Base-by-base conservation (phyloP, 2,113 vertebrate species). In the Phoxinus phoxinus region DNA sequence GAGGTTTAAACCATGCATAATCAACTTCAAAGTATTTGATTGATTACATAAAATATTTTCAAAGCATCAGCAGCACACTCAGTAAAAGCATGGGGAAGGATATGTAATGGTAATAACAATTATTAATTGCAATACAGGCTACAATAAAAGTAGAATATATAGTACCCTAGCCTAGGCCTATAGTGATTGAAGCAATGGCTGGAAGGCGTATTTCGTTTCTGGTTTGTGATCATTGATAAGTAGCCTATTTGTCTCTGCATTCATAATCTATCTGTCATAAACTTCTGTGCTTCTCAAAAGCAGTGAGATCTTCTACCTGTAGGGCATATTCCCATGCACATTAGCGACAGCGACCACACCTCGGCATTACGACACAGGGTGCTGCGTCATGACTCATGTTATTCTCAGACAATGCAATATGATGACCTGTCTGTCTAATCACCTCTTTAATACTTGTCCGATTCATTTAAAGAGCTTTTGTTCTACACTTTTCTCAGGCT, bases 321-420 rank as follows among this genome's bases (percentile, higher is more conserved):
- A 59, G 76, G 84, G 32, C 63, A 85, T 72, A 63, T 72, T 56
- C 73, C 21, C 76, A 21, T 48, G 23, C 41, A 41, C 41, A 41
- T 41, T 0, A 41, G 41, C 41, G 8, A 41, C 19, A 21, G 15
- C 15, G 19, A 19, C 56, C 83, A 19, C 83, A 76, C 83, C 83
- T 80, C n/a, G 2, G 21, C 13, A 27, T 82, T 82, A 32, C 21
- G 44, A 67, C 41, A 65, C 37, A 65, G 19, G 30, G 48, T 53
- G 12, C 19, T 75, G 56, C 58, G 30, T 44, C 48, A 85, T 79
- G 76, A 78, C 58, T 85, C 84, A 80, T 81, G 65, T 30, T 30
- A 30, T 23, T 58, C 41, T 69, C 44, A 82, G 79, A 67, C 63
- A 35, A 15, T 46, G 56, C 12, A 15, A 27, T 48, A 48, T 32